Base-by-base conservation (phyloP, 2,888 invertebrate genomes). In the Andrena minutula region DNA sequence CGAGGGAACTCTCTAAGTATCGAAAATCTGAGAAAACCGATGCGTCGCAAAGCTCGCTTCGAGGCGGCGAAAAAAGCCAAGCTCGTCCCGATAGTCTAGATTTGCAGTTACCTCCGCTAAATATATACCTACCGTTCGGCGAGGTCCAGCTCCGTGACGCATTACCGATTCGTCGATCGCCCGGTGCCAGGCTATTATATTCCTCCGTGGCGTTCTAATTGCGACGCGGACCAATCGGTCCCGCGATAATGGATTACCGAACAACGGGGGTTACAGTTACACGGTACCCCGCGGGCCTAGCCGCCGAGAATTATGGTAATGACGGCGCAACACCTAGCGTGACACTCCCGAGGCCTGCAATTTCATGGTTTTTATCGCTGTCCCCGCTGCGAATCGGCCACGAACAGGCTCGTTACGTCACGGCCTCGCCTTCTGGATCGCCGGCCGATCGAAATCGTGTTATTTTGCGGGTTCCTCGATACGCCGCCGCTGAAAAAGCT, bases 301-400 rank as follows among this genome's bases (percentile, higher is more conserved):
- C n/a, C 61, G 63, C 30, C 60, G 77, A 60, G 65, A 65, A 78
- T 74, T 74, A 60, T 61, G 74, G 60, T 32, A 66, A 74, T 66
- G n/a, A 30, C 20, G 30, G 23, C 23, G 26, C 41, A 56, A 73
- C 64, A 56, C 74, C 6, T 47, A 68, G 30, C 68, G 51, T 53
- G 30, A 61, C 53, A 61, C n/a, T 51, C 28, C 47, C 20, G 23
- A 41, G 51, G 32, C 20, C 60, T 30, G 49, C 66, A 47, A 35
- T 73, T 66, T 74, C 3, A 53, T 64, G 58, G 6, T 53, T 65
- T 66, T 70, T 61, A 63, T 71, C 41, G 10, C 12, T n/a, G 30
- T 41, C 70, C 51, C 20, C 26, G 26, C 32, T 74, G 41, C 32
- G 58, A 77, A 72, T 35, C n/a, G 47, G 12, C 73, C 10, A 12